Percentiles rank a stretch among this genome's conserved stretches.
These are phyloP conservation scores for Pongo abelii DNA, from an alignment of 2,113 vertebrate genomes.

Conservation along the genomic window DNA sequence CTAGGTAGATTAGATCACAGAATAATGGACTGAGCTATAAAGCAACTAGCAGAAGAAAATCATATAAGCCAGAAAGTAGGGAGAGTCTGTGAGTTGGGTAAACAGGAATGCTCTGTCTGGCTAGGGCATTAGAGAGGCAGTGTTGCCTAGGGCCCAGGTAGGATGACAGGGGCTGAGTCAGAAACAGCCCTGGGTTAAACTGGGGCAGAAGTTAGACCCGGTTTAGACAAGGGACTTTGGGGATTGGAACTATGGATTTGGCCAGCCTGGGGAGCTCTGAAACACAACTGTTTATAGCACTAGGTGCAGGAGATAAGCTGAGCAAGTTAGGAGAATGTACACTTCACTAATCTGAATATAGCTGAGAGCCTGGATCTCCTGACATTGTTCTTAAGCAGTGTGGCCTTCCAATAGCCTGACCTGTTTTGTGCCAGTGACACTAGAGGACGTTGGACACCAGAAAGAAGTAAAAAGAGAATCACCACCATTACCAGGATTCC, in stretches of 20 bases:
- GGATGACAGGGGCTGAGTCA: background rate
- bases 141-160: background rate
- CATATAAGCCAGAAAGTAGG: background rate
- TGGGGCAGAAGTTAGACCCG: background rate
- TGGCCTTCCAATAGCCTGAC: background rate
- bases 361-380: background rate
- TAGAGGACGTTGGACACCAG: background rate
- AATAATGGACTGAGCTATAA: background rate
- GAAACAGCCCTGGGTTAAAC: background rate
- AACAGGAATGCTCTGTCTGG: background rate
- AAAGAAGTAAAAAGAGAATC: background rate
- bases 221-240: background rate
- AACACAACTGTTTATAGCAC: background rate
- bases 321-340: background rate
- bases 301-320: background rate
- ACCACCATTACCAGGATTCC: background rate
- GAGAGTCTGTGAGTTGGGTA: background rate
- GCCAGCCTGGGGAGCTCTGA: background rate
- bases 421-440: background rate
- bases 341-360: fast-evolving
- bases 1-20: background rate
- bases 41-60: background rate
- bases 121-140: background rate
- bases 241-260: background rate
- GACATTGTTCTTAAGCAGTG: background rate